Base-by-base conservation (phyloP, 1,140 invertebrate genomes). In the Meloidogyne floridensis region DNA sequence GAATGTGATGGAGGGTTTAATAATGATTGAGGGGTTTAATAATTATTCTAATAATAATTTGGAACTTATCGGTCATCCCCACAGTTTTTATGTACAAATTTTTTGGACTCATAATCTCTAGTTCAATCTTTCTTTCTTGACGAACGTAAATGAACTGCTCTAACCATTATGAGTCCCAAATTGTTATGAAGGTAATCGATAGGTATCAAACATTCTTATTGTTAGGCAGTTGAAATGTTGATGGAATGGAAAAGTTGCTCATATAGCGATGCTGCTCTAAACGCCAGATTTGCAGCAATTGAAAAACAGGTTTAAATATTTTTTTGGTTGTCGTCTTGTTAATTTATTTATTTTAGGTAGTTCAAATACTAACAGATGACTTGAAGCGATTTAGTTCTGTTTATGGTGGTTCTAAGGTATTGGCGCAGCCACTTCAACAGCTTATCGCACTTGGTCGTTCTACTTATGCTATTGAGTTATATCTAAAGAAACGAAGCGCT, bases 371-470 rank as follows among this genome's bases (percentile, higher is more conserved):
- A 11, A 90, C 90, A 6, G 91, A 92, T 18, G 91, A 92, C 80
- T 80, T 89, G 7, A 77, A 83, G 8, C 42, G 84, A 7, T 87
- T 89, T 10, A 88, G 87, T 32, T 81, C 86, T 10, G 91, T 97
- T 0, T 94, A 98, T 90, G 96, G 96, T n/a, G 96, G 96, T 0
- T 92, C 98, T 15, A 91, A 95, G 86, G 94, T 95, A 15, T 73
- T 93, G 94, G 83, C 94, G 95, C 6, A 94, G 56, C 86, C 86
- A 20, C 42, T 86, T 53, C 69, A 72, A 6, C 80, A 86, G 9
- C 72, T 86, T 20, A 83, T 56, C 5, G 59, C 83, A 15, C 81
- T 84, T 6, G 73, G 81, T 80, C 84, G 80, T 53, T 80, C 82
- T 43, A 86, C 82, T 18, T 89, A 93, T 91, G 93, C 95, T 0